Percentiles rank a stretch among this genome's conserved stretches.
phyloP scores from a whole-genome alignment of 2,797 vertebrate species.

The Microctenopoma stevenorrisi region DNA sequence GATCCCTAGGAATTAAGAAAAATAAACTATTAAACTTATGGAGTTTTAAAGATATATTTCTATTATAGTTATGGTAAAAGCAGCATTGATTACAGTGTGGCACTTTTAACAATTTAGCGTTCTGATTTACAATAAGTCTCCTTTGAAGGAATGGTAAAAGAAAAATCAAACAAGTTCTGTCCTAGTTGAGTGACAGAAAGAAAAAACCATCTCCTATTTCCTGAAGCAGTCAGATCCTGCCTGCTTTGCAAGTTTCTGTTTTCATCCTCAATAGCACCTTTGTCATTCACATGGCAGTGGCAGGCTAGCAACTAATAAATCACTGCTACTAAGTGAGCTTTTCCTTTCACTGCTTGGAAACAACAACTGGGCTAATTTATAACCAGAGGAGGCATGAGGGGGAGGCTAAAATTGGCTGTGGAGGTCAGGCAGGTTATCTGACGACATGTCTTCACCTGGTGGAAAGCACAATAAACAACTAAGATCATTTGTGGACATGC shows the following conservation, averaged over 20 bases:
- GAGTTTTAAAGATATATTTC: not conserved
- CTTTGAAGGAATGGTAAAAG: constrained; percentile 17
- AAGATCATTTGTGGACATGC: not conserved
- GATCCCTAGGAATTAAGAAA: not conserved
- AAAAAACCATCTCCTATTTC: constrained; percentile 60
- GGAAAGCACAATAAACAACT: constrained; percentile 32
- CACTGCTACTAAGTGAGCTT: constrained; percentile 80
- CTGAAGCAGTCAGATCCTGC: constrained; percentile 54
- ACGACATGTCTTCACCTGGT: constrained; percentile 38
- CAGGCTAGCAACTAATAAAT: constrained; percentile 81
- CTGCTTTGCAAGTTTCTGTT: constrained; percentile 63
- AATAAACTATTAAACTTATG: constrained; percentile 8
- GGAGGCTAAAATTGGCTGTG: constrained; percentile 58
- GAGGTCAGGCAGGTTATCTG: constrained; percentile 67
- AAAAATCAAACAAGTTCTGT: constrained; percentile 35
- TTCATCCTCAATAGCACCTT: constrained; percentile 72
- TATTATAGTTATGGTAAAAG: constrained; percentile 4
- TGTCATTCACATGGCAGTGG: constrained; percentile 76
- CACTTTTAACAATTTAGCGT: not conserved
- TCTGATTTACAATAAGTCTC: constrained; percentile 8
- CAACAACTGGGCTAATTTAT: constrained; percentile 80
- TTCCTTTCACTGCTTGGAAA: constrained; percentile 79
- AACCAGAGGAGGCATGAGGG: constrained; percentile 62
- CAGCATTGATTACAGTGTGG: not conserved
- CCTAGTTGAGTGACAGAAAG: constrained; percentile 40